Conservation (phyloP, 1,140 invertebrate genomes). For the Elymnias hypermnestra region DNA sequence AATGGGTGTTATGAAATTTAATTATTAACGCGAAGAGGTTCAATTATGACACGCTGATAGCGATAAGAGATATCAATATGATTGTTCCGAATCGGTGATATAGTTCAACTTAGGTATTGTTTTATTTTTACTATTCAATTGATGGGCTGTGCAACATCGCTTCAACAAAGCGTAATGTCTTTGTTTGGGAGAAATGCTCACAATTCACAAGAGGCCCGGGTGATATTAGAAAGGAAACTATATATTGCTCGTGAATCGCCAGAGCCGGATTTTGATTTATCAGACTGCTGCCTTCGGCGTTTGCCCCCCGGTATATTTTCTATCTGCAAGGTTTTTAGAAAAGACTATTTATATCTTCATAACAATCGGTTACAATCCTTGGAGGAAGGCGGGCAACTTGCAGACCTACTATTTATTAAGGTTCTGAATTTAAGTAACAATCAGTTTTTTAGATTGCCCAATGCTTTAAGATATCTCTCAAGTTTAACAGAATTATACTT, state of each 20-base stretch:
- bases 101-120: not conserved
- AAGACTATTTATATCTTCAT: conserved; percentile 81
- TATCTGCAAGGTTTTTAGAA: conserved; percentile 86
- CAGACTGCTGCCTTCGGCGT: conserved; percentile 81
- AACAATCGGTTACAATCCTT: conserved; percentile 82
- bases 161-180: conserved; percentile 58
- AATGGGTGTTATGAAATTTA: no score
- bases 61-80: conserved; percentile 9
- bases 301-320: conserved; percentile 86
- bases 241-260: conserved; percentile 86
- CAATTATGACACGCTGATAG: conserved; percentile 8
- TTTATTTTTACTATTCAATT: conserved; percentile 25
- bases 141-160: conserved; percentile 71
- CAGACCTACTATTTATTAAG: conserved; percentile 81
- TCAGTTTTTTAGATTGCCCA: conserved; percentile 79
- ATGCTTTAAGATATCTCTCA: conserved; percentile 78
- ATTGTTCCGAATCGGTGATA: conserved; percentile 34
- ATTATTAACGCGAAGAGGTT: not conserved
- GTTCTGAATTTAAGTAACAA: conserved; percentile 85
- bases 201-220: conserved; percentile 74
- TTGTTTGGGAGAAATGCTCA: conserved; percentile 50
- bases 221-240: conserved; percentile 83
- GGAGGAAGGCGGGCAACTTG: conserved; percentile 82
- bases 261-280: conserved; percentile 85
- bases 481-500: conserved; percentile 82